These are phyloP conservation scores for Paraplagusia blochii DNA, from an alignment of 2,113 vertebrate species.

Conservation along the genomic window DNA sequence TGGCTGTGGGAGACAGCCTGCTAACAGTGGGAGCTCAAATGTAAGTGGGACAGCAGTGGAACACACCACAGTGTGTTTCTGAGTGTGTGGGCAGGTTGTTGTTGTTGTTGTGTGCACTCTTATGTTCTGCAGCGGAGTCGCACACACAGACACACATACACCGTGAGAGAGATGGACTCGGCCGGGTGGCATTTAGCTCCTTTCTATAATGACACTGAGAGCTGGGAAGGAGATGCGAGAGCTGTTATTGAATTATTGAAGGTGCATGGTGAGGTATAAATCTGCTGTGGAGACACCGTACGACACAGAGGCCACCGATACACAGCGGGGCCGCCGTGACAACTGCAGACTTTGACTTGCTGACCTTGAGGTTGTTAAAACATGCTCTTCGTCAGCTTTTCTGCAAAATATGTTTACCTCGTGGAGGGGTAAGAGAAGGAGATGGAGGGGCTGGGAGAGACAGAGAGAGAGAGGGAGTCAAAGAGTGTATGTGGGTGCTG, in stretches of 20 bases:
- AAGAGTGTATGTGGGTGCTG: slow-evolving; percentile 46
- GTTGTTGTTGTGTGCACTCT: slow-evolving; percentile 4
- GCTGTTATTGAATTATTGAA: slow-evolving; percentile 74
- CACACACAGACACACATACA: slow-evolving; percentile 14
- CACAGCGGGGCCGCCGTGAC: slow-evolving; percentile 63
- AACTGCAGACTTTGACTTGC: slow-evolving; percentile 77
- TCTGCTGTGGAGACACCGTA: slow-evolving; percentile 62
- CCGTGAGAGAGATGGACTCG: slow-evolving; percentile 50
- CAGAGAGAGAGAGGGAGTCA: slow-evolving; percentile 15
- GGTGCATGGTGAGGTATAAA: slow-evolving; percentile 69
- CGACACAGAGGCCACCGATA: slow-evolving; percentile 44
- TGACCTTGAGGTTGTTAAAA: slow-evolving; percentile 79
- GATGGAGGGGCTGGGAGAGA: slow-evolving; percentile 9
- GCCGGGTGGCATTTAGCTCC: slow-evolving; percentile 69
- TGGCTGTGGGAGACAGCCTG: slow-evolving; percentile 42
- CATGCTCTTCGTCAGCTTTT: slow-evolving; percentile 76
- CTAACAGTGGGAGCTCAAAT: slow-evolving; percentile 33
- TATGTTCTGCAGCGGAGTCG: slow-evolving; percentile 34
- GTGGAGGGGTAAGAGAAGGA: slow-evolving; percentile 37
- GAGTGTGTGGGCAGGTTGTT: slow-evolving; percentile 24
- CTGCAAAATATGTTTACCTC: slow-evolving; percentile 74
- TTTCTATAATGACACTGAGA: slow-evolving; percentile 67
- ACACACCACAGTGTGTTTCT: slow-evolving; percentile 21
- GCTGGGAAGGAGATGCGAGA: slow-evolving; percentile 62
- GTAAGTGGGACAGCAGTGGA: slow-evolving; percentile 50